Percentiles rank a stretch among this genome's conserved stretches.
phyloP scores from a whole-genome alignment of 2,797 vertebrate species.

The Halcyon leucocephala region DNA sequence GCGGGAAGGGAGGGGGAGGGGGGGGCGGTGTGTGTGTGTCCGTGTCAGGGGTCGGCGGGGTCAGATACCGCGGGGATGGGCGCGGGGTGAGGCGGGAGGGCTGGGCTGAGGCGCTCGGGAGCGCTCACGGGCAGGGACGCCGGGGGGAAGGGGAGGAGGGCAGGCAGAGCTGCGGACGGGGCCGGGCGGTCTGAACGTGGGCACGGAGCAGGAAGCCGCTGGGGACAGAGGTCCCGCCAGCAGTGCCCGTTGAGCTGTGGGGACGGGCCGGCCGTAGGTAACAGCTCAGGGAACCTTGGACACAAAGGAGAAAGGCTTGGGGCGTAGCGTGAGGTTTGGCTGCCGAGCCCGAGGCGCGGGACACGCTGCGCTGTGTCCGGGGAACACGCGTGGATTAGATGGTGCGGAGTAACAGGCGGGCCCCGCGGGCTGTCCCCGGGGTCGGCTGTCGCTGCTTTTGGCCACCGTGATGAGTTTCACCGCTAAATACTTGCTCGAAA shows the following conservation, averaged over 20 bases:
- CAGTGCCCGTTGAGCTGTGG: neutral
- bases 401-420: neutral
- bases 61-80: neutral
- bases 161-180: neutral
- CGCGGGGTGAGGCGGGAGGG: neutral
- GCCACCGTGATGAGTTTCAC: neutral
- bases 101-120: neutral
- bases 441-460: neutral
- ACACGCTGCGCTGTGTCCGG: neutral
- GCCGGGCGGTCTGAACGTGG: accelerated
- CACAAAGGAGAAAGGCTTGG: neutral
- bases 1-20: neutral
- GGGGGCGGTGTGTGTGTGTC: neutral
- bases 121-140: neutral
- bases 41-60: neutral
- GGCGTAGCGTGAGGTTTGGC: neutral
- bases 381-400: neutral
- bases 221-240: neutral
- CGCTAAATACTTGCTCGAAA: neutral
- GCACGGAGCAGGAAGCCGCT: neutral
- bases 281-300: neutral
- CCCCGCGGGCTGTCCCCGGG: neutral
- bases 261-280: neutral
- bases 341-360: neutral
- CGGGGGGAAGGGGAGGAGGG: neutral